phyloP scores from a whole-genome alignment of 2,113 vertebrate genomes.

The Brachypodius melanocephalos region DNA sequence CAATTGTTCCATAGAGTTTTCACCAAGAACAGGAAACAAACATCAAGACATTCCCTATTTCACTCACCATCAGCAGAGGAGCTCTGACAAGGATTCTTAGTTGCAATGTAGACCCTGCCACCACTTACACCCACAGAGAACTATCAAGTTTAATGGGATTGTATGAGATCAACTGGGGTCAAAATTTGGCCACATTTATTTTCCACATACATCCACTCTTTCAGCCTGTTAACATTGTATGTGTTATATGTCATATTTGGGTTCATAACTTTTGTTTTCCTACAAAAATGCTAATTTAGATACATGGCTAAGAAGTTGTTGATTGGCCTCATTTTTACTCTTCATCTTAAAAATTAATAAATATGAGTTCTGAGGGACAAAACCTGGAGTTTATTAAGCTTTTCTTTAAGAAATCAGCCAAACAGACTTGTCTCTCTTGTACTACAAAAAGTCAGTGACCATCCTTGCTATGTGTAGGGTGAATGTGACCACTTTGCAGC shows the following conservation, averaged over 20 bases:
- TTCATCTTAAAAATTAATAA: neutral
- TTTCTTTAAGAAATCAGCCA: neutral
- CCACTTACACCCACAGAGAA: neutral
- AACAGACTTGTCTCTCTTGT: neutral
- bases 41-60: neutral
- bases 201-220: neutral
- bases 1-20: neutral
- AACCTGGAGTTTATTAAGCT: neutral
- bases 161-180: neutral
- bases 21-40: neutral
- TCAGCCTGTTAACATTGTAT: accelerated
- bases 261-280: neutral
- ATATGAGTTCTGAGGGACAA: neutral
- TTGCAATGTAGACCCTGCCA: neutral
- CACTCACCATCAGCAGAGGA: neutral
- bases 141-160: neutral
- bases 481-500: neutral
- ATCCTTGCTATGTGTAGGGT: neutral
- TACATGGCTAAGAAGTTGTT: neutral
- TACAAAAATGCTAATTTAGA: neutral
- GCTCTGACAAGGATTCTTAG: neutral
- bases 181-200: neutral
- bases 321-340: neutral
- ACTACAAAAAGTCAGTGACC: neutral
- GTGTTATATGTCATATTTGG: accelerated